Evolutionary conservation across 2,797 vertebrate genomes (phyloP).

Genomic region (Alosa sapidissima): DNA sequence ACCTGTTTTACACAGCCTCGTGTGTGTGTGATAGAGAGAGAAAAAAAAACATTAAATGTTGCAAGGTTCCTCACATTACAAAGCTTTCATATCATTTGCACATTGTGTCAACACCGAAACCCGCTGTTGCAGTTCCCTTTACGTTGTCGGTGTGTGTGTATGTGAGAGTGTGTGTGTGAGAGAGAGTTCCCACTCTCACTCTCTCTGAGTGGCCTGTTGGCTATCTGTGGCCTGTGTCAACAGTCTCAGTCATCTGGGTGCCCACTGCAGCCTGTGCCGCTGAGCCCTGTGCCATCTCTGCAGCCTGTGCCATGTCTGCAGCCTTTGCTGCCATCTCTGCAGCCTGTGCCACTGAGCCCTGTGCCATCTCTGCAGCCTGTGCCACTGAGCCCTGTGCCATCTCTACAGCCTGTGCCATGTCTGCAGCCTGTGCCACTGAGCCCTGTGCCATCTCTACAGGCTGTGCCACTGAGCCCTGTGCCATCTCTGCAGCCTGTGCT

Average conservation of each 20-base stretch:
- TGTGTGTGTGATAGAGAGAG: background rate
- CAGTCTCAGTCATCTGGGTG: background rate
- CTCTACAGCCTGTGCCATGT: no score
- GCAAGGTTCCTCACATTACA: no score
- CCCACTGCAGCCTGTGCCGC: background rate
- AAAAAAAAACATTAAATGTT: background rate
- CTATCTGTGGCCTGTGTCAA: background rate
- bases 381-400: background rate
- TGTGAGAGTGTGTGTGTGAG: background rate
- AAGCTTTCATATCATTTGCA: no score
- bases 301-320: background rate
- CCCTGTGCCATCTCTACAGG: background rate
- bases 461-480: background rate
- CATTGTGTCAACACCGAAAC: no score
- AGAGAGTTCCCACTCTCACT: background rate
- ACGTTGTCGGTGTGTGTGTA: background rate
- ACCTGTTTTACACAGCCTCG: background rate
- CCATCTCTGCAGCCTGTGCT: no score
- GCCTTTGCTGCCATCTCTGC: background rate
- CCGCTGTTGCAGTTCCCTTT: no score
- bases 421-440: no score
- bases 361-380: background rate
- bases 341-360: background rate
- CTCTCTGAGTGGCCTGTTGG: background rate
- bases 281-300: background rate